Conservation (phyloP, 2,888 invertebrate species). For the Ophraella communa region DNA sequence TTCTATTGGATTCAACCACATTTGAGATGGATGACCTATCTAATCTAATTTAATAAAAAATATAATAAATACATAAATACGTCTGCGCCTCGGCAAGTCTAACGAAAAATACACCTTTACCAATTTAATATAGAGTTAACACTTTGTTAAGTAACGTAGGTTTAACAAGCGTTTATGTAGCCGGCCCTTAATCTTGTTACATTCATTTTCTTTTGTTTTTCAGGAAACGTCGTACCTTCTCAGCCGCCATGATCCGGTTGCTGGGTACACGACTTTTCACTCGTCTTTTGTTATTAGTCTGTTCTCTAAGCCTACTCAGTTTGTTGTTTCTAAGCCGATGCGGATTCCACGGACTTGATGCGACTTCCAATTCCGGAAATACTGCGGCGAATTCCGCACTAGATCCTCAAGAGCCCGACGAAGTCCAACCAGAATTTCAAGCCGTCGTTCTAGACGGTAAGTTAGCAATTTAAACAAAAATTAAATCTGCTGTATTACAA, state of each 20-base stretch:
- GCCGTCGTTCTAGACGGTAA: slow-evolving; percentile 46
- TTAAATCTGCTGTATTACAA: background rate
- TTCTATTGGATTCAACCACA: no score
- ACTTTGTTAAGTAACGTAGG: no score
- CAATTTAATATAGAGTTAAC: no score
- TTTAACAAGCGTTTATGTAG: no score
- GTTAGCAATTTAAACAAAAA: slow-evolving; percentile 22
- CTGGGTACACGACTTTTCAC: slow-evolving; percentile 65
- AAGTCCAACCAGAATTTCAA: slow-evolving; percentile 42
- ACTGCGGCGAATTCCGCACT: slow-evolving; percentile 12
- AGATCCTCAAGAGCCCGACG: slow-evolving; percentile 26
- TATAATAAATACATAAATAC: no score
- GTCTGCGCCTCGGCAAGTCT: no score
- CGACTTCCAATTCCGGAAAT: slow-evolving; percentile 31
- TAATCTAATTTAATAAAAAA: no score
- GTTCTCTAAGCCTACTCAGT: slow-evolving; percentile 64
- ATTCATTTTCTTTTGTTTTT: slow-evolving; percentile 27
- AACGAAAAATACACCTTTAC: no score
- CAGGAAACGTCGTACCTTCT: slow-evolving; percentile 54
- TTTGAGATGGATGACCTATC: no score
- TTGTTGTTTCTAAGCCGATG: slow-evolving; percentile 65
- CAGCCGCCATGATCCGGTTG: slow-evolving; percentile 61
- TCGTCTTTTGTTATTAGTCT: slow-evolving; percentile 64
- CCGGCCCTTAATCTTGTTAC: background rate
- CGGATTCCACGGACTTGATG: slow-evolving; percentile 59